Base-by-base conservation (phyloP, 2,797 vertebrate genomes). In the Aulostomus chinensis region DNA sequence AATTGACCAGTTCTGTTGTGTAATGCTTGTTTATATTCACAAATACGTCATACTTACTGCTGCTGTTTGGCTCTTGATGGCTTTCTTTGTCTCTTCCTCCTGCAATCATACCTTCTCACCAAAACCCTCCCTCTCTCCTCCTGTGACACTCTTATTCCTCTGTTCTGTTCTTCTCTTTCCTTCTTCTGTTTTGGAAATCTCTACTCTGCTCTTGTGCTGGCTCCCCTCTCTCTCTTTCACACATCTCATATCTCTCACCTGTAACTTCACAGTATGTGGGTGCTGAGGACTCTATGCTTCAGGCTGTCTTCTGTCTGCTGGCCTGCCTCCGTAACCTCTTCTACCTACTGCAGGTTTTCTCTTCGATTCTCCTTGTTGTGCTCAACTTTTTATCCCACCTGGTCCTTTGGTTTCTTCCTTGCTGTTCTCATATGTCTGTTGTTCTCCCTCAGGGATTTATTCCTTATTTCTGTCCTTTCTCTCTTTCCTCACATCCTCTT, bases 251-350 rank as follows among this genome's bases (percentile, higher is more conserved):
- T 50, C 49, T 45, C 41, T 49, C 54, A 8, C 54, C 22, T 39
- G 50, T 5, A 46, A 40, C 51, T 91, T 71, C 93, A 64, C 92
- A 98, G 96, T 91, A 80, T 94, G 93, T 92, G 86, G 91, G 89
- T 91, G 86, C 93, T 92, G 94, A 96, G 89, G 94, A 95, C 91
- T 93, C 92, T 92, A 82, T 96, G 91, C 92, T 97, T 88, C 93
- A 95, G 90, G 95, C 92, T 88, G 94, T 94, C 92, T 91, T 96
- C 87, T 96, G 92, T 93, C 93, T 98, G 89, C 94, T 97, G 93
- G 92, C 92, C 93, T 97, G 94, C 93, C 93, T 98, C 88, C 94
- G 91, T 93, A 94, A 94, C 91, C 94, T 98, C 93, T 98, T 97
- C 95, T 93, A 93, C 92, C 93, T 98, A 92, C 93, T 98, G 88